phyloP scores from a whole-genome alignment of 1,140 invertebrate species.

The Nautilus pompilius region DNA sequence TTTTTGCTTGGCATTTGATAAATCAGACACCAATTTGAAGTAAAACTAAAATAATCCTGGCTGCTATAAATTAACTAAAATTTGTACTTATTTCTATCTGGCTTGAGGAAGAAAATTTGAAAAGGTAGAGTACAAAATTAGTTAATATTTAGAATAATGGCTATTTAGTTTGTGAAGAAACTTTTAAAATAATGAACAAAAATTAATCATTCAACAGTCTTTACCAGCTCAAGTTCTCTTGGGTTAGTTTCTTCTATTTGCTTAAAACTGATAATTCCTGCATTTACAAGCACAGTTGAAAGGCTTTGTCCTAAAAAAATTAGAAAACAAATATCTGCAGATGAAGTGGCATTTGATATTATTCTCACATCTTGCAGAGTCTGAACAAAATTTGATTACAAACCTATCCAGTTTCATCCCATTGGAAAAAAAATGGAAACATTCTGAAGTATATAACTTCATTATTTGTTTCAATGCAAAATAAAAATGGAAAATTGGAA shows the following conservation, averaged over 20 bases:
- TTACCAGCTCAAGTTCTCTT: slow-evolving; percentile 71
- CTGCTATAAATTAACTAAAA: neutral
- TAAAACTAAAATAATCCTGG: neutral
- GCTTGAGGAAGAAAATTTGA: neutral
- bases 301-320: slow-evolving; percentile 55
- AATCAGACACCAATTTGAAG: too few species aligned
- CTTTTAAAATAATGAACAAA: neutral
- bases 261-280: slow-evolving; percentile 68
- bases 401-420: neutral
- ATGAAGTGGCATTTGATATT: neutral
- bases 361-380: neutral
- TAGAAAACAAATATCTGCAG: neutral
- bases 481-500: too few species aligned
- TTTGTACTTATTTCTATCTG: neutral
- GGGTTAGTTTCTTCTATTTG: slow-evolving; percentile 67
- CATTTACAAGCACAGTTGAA: slow-evolving; percentile 64
- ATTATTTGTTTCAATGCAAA: too few species aligned
- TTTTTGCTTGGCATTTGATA: too few species aligned
- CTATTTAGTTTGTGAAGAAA: too few species aligned
- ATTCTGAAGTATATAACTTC: too few species aligned
- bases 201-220: slow-evolving; percentile 2
- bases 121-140: too few species aligned
- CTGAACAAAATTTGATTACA: neutral
- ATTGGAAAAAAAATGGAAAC: neutral
- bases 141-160: too few species aligned